Conservation (phyloP, 2,888 invertebrate genomes). For the Phalangium opilio region DNA sequence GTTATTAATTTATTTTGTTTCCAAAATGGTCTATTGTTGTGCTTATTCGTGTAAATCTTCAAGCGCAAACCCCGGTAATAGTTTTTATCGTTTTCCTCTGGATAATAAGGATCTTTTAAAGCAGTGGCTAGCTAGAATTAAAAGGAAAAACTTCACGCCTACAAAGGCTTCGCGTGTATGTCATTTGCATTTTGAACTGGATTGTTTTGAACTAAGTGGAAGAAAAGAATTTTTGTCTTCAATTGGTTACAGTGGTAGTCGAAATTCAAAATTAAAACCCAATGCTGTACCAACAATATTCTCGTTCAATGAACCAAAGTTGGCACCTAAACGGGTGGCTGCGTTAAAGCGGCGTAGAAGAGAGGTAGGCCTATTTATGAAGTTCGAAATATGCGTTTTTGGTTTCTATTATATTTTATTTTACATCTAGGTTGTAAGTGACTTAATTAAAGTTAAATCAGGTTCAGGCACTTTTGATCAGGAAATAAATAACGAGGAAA, state of each 20-base stretch:
- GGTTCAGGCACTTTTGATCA: too few relatives aligned
- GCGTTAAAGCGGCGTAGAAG: too few relatives aligned
- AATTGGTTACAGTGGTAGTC: neutral
- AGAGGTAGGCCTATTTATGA: too few relatives aligned
- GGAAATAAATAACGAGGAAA: too few relatives aligned
- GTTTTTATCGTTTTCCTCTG: neutral
- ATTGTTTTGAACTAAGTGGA: neutral
- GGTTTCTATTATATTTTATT: too few relatives aligned
- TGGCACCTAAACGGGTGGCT: too few relatives aligned
- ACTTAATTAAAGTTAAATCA: too few relatives aligned
- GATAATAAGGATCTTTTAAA: neutral
- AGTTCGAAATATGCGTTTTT: too few relatives aligned
- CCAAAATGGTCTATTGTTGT: neutral
- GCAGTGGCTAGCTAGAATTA: neutral
- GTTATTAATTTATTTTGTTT: neutral
- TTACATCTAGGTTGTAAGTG: too few relatives aligned
- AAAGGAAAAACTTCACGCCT: neutral
- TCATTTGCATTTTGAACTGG: neutral
- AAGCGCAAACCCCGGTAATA: neutral
- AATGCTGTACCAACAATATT: neutral
- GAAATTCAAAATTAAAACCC: neutral
- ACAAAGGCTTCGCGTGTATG: neutral
- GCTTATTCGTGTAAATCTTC: neutral
- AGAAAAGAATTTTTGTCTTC: neutral
- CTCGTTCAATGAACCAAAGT: neutral